phyloP scores from a whole-genome alignment of 2,797 vertebrate genomes.

The Knipowitschia caucasica region DNA sequence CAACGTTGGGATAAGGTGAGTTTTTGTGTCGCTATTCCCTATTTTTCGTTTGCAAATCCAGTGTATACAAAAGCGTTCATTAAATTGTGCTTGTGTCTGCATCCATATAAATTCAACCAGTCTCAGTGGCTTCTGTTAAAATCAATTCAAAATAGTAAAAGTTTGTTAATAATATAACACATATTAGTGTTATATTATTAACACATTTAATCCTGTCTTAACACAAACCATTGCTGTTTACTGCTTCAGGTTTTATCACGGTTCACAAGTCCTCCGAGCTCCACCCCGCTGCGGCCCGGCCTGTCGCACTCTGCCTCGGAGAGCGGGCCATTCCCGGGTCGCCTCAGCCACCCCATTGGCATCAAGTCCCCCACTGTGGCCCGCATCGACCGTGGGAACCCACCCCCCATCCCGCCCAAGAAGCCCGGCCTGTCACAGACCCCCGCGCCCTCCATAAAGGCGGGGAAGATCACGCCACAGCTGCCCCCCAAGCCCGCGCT shows the following conservation, averaged over 20 bases:
- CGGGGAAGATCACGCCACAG: conserved; percentile 89
- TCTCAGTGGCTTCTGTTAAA: too few species aligned
- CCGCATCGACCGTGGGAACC: conserved; percentile 94
- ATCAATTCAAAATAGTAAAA: too few species aligned
- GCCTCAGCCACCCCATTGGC: conserved; percentile 76
- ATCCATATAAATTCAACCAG: too few species aligned
- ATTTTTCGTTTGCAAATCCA: too few species aligned
- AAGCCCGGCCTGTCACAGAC: conserved; percentile 98
- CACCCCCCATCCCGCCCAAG: conserved; percentile 98
- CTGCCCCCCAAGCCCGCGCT: conserved; percentile 97
- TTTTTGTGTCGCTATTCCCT: too few species aligned
- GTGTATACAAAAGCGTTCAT: too few species aligned
- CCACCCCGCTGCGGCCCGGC: conserved; percentile 70
- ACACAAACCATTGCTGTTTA: too few species aligned
- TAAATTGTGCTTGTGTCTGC: too few species aligned
- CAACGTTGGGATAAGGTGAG: too few species aligned
- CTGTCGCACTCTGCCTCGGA: conserved; percentile 81
- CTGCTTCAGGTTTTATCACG: conserved; percentile 81
- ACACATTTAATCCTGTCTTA: too few species aligned
- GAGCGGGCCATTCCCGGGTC: conserved; percentile 82
- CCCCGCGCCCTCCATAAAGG: conserved; percentile 90
- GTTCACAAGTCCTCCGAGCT: conserved; percentile 88
- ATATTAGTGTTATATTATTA: too few species aligned
- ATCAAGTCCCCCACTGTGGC: conserved; percentile 88
- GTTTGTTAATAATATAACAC: too few species aligned